Base-by-base conservation (phyloP, 2,888 invertebrate species). In the Zootermopsis nevadensis region DNA sequence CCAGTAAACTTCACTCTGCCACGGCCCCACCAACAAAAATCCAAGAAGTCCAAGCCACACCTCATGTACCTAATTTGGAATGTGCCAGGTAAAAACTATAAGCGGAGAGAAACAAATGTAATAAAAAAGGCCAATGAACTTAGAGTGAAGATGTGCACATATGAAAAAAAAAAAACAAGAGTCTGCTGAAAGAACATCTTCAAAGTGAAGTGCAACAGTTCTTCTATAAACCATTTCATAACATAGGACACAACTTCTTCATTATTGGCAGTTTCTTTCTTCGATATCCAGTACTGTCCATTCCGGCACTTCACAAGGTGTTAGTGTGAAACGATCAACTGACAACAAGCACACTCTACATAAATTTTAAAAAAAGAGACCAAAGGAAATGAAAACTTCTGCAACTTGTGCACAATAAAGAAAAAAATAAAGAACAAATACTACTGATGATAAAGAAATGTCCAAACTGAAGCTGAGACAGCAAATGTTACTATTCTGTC, bases 1-100 rank as follows among this genome's bases (percentile, higher is more conserved):
- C 82, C 82, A 82, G 82, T 82, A 82, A 82, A 77, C 82, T 77
- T 31, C 82, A 76, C 77, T 82, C 77, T 76, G 82, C 82, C 77
- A 77, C 33, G 42, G 77, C n/a, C 38, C 66, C 79, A 79, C 79
- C 79, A 79, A 42, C 48, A 42, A 76, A n/a, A 60, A 60, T 33
- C 35, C 79, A 79, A 66, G 60, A 79, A 55, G 66, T 79, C 79
- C 60, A 60, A 79, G 79, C 79, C 60, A 79, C 79, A 79, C 38
- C 60, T n/a, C 38, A 74, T 22, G 2, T 60, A 79, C 79, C 55
- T 55, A 55, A 33, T 77, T 31, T 53, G 55, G 77, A 77, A 77
- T 77, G 77, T 77, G 53, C 77, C 53, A 77, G 55, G 55, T 69
- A 69, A 66, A 27, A 69, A 24, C 55, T 77, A 48, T 55, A 31